These are phyloP conservation scores for Augochlora pura DNA, from an alignment of 1,140 invertebrate genomes.

Conservation along the genomic window DNA sequence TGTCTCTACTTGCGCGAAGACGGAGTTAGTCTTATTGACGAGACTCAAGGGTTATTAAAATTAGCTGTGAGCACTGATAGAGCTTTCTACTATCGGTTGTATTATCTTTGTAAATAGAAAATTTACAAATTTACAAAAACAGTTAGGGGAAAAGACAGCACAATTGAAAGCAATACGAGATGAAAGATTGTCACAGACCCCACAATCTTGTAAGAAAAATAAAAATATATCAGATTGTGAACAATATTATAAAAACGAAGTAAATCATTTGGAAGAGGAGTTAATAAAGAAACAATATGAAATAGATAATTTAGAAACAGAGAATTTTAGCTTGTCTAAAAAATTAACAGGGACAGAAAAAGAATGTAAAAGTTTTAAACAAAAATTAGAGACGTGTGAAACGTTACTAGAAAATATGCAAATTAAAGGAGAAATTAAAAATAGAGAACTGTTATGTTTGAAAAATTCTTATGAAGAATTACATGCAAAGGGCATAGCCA, in stretches of 20 bases:
- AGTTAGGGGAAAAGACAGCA: conserved; percentile 61
- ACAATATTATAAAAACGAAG: conserved; percentile 68
- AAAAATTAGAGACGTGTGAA: conserved; percentile 66
- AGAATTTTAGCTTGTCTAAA: conserved; percentile 67
- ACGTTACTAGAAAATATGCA: conserved; percentile 64
- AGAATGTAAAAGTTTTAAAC: conserved; percentile 55
- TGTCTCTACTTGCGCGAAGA: conserved; percentile 34
- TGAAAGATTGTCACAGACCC: conserved; percentile 56
- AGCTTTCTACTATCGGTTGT: too few species aligned
- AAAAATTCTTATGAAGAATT: conserved; percentile 74
- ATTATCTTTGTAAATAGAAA: conserved; percentile 66
- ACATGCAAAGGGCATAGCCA: too few species aligned
- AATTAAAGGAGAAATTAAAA: conserved; percentile 68
- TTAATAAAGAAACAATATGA: conserved; percentile 66
- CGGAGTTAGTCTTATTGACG: not conserved
- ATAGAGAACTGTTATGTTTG: conserved; percentile 71
- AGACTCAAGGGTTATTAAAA: too few species aligned
- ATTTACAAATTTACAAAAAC: conserved; percentile 69
- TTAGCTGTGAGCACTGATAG: too few species aligned
- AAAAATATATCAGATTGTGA: conserved; percentile 44
- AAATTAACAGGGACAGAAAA: conserved; percentile 56
- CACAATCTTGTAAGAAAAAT: conserved; percentile 64
- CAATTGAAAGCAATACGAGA: conserved; percentile 67
- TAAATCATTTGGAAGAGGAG: conserved; percentile 67
- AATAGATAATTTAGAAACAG: conserved; percentile 62